These are phyloP conservation scores for Xenus cinereus DNA, from an alignment of 2,113 vertebrate genomes.

Conservation along the genomic window DNA sequence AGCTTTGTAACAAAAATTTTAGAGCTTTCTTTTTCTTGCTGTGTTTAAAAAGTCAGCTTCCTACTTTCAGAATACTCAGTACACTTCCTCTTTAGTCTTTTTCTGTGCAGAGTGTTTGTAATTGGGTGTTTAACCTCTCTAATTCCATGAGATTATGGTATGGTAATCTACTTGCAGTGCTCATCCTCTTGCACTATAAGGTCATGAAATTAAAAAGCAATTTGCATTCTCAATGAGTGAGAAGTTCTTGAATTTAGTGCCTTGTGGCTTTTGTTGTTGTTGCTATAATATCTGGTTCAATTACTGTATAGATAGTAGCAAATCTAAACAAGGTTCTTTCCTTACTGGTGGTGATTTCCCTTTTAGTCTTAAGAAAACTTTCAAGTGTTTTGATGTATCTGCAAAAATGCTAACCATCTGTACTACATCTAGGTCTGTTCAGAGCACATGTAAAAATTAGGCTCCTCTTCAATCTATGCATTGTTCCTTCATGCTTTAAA, in stretches of 20 bases:
- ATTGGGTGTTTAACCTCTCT: slow-evolving; percentile 45
- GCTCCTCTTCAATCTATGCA: neutral
- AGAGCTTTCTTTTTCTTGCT: neutral
- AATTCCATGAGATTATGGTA: slow-evolving; percentile 33
- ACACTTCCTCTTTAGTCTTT: neutral
- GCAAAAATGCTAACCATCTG: neutral
- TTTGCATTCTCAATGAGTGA: neutral
- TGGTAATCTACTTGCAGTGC: neutral
- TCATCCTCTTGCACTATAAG: slow-evolving; percentile 30
- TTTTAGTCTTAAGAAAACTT: neutral
- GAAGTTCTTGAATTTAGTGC: slow-evolving; percentile 15
- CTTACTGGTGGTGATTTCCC: neutral
- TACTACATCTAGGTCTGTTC: neutral
- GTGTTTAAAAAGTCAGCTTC: neutral
- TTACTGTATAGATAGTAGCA: neutral
- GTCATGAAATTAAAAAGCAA: slow-evolving; percentile 40
- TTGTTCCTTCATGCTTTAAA: neutral
- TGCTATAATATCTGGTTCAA: neutral
- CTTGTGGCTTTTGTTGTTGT: neutral
- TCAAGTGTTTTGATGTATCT: neutral
- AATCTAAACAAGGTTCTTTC: slow-evolving; percentile 28
- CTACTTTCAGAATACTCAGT: neutral
- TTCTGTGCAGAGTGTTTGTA: neutral
- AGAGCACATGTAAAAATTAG: neutral
- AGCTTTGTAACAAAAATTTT: neutral